A percentile compares a stretch with the other conserved stretches of the same genome.
phyloP scores from a whole-genome alignment of 2,888 invertebrate species.

The Dichetophora obliterata region DNA sequence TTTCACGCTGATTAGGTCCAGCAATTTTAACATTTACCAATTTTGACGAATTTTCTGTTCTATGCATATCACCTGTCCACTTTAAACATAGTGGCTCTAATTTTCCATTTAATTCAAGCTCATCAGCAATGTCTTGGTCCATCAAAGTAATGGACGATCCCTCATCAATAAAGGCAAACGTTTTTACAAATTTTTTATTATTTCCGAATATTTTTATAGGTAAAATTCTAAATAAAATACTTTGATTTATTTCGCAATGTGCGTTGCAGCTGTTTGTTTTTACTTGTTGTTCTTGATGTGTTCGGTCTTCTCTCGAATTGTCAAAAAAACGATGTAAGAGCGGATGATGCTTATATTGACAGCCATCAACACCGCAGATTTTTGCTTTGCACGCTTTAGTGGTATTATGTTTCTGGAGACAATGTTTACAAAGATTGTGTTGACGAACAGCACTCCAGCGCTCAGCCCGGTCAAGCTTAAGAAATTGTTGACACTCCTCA shows the following conservation, averaged over 20 bases:
- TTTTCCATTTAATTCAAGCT: not conserved
- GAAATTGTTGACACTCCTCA: too few species aligned
- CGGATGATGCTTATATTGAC: too few species aligned
- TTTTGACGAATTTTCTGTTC: conserved; percentile 17
- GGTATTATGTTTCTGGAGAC: too few species aligned
- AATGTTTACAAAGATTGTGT: too few species aligned
- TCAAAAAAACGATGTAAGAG: too few species aligned
- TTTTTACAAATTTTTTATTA: not conserved
- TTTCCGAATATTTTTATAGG: not conserved
- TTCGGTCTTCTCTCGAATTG: not conserved
- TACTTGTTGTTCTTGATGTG: too few species aligned
- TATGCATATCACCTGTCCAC: conserved; percentile 22
- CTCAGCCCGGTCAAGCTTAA: too few species aligned
- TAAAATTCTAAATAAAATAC: conserved; percentile 4
- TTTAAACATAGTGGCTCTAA: too few species aligned
- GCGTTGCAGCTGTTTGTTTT: not conserved
- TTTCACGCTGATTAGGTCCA: not conserved
- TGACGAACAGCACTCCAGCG: too few species aligned
- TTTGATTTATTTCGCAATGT: not conserved
- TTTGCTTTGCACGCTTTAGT: too few species aligned
- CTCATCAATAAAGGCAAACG: conserved; percentile 7
- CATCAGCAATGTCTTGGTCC: not conserved
- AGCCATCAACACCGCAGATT: too few species aligned
- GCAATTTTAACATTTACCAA: not conserved
- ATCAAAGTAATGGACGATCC: not conserved